A percentile compares a stretch with the other conserved stretches of the same genome.
Conservation (phyloP, 2,888 invertebrate genomes). For the Abrostola tripartita region DNA sequence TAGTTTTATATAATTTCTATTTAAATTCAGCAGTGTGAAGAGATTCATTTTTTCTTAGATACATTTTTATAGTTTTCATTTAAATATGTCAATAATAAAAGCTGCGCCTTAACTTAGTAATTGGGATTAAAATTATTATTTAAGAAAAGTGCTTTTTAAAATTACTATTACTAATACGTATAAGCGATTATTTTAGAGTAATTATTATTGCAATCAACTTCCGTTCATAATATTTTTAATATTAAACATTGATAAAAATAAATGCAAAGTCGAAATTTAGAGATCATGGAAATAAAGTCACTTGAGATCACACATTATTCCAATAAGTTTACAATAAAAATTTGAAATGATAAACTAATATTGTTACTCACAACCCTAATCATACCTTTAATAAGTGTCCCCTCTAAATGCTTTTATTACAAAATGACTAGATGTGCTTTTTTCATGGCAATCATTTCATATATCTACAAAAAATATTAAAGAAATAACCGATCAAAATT, state of each 20-base stretch:
- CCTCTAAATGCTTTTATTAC: slow-evolving; percentile 78
- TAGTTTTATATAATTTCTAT: slow-evolving; percentile 68
- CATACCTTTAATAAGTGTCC: slow-evolving; percentile 71
- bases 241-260: slow-evolving; percentile 72
- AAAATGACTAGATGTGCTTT: slow-evolving; percentile 82
- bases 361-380: slow-evolving; percentile 87
- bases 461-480: slow-evolving; percentile 51
- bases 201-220: slow-evolving; percentile 76
- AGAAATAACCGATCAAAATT: slow-evolving; percentile 58
- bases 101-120: slow-evolving; percentile 78
- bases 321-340: slow-evolving; percentile 69
- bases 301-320: slow-evolving; percentile 81
- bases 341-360: slow-evolving; percentile 79
- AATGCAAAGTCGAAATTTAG: slow-evolving; percentile 82
- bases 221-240: slow-evolving; percentile 64
- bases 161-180: slow-evolving; percentile 78
- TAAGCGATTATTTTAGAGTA: slow-evolving; percentile 78
- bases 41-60: slow-evolving; percentile 73
- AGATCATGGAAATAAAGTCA: slow-evolving; percentile 80
- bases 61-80: slow-evolving; percentile 68
- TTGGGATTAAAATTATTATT: slow-evolving; percentile 76
- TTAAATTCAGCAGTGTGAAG: slow-evolving; percentile 73
- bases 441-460: slow-evolving; percentile 76
- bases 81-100: slow-evolving; percentile 71
- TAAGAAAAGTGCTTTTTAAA: slow-evolving; percentile 73